These are phyloP conservation scores for Trachelus tabidus DNA, from an alignment of 2,888 invertebrate species.

Conservation along the genomic window DNA sequence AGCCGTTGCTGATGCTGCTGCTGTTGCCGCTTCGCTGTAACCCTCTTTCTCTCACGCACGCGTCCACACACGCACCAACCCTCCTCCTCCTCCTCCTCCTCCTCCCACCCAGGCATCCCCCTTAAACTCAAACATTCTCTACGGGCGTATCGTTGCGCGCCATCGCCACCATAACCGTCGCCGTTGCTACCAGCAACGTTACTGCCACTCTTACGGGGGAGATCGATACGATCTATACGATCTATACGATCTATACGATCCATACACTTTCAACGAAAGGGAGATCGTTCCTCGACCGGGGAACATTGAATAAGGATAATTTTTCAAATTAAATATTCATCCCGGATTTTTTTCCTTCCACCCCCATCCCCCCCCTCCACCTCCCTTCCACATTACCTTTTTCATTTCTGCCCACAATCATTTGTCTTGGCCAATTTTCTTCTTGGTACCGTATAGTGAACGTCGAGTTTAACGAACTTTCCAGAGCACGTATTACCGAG, in stretches of 20 bases:
- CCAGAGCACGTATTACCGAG: conserved; percentile 24
- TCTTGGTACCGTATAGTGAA: not conserved
- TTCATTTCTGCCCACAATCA: not conserved
- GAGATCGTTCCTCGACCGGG: not conserved
- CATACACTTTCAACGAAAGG: not conserved
- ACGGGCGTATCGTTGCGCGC: not conserved
- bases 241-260: too few species aligned
- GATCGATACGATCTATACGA: not conserved
- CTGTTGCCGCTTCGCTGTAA: conserved; percentile 6
- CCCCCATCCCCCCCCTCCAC: conserved; percentile 3
- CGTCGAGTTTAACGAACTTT: not conserved
- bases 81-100: conserved; percentile 11
- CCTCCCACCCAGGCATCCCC: not conserved
- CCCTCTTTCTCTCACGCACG: conserved; percentile 6
- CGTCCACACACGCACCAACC: not conserved
- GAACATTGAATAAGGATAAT: not conserved
- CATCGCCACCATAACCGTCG: conserved; percentile 6
- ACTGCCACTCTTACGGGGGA: not conserved
- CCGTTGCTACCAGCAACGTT: not conserved
- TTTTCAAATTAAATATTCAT: not conserved
- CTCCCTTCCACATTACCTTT: conserved; percentile 2
- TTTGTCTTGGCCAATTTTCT: not conserved
- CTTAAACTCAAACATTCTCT: conserved; percentile 3
- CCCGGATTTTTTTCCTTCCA: conserved; percentile 2
- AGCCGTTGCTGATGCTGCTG: not conserved